Conservation (phyloP, 2,113 vertebrate species). For the Cyprinus carpio region DNA sequence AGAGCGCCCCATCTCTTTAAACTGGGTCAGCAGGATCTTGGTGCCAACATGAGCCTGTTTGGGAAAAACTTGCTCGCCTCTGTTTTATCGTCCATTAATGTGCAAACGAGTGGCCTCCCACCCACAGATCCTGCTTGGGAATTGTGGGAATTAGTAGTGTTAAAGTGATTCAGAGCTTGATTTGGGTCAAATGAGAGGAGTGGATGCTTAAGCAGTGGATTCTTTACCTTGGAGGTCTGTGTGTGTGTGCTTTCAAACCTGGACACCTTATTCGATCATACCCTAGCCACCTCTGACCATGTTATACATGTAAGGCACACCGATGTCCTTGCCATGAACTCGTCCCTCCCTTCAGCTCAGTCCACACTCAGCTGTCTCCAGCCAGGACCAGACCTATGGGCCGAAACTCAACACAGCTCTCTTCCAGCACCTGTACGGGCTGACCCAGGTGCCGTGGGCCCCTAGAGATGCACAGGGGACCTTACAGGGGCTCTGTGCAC, state of each 20-base stretch:
- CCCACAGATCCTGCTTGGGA: constrained; percentile 84
- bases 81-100: constrained; percentile 94
- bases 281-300: constrained; percentile 55
- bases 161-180: constrained; percentile 86
- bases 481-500: constrained; percentile 48
- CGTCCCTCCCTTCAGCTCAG: constrained; percentile 7
- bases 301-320: constrained; percentile 70
- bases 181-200: constrained; percentile 81
- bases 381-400: constrained; percentile 52
- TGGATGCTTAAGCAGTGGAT: constrained; percentile 37
- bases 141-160: constrained; percentile 86
- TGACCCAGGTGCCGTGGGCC: constrained; percentile 62
- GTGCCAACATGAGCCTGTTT: constrained; percentile 85
- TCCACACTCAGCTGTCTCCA: constrained; percentile 42
- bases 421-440: constrained; percentile 65
- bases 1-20: constrained; percentile 67
- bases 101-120: constrained; percentile 96
- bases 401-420: constrained; percentile 69
- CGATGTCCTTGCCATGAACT: constrained; percentile 73
- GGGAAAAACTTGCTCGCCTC: constrained; percentile 74
- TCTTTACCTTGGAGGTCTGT: constrained; percentile 36
- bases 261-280: constrained; percentile 12
- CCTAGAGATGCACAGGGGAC: constrained; percentile 58
- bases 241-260: constrained; percentile 17
- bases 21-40: constrained; percentile 90